These are phyloP conservation scores for Latrodectus elegans DNA, from an alignment of 2,888 invertebrate species.

Conservation along the genomic window DNA sequence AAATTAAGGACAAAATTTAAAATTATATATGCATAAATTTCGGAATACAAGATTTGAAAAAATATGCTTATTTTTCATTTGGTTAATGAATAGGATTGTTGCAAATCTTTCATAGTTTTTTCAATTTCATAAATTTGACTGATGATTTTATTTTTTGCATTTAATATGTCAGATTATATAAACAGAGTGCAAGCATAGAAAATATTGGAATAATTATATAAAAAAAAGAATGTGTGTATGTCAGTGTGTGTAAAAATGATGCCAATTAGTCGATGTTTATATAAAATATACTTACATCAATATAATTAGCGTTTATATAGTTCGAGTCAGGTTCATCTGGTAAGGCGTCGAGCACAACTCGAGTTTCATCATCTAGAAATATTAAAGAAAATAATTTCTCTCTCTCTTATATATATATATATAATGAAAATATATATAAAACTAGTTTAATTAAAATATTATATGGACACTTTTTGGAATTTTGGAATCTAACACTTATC, in stretches of 20 bases:
- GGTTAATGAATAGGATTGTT: too few species aligned
- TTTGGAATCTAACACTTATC: too few species aligned
- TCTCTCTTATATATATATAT: too few species aligned
- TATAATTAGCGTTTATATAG: constrained; percentile 85
- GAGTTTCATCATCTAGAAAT: constrained; percentile 80
- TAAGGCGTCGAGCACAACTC: constrained; percentile 79
- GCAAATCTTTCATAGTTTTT: too few species aligned
- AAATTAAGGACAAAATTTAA: too few species aligned
- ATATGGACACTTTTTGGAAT: not conserved
- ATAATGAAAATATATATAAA: not conserved
- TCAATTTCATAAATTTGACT: too few species aligned
- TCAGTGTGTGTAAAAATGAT: too few species aligned
- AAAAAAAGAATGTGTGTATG: not conserved
- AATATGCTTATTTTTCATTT: too few species aligned
- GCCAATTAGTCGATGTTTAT: not conserved
- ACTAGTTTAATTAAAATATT: not conserved
- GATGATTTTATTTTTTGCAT: too few species aligned
- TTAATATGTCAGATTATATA: too few species aligned
- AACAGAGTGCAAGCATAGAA: not conserved
- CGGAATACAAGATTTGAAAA: too few species aligned
- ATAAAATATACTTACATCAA: constrained; percentile 78
- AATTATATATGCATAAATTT: too few species aligned
- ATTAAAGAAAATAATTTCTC: not conserved
- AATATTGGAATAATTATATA: not conserved
- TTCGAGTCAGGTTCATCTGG: constrained; percentile 80